Evolutionary conservation across 2,888 invertebrate species (phyloP).

Genomic region (Epirrita christyi): DNA sequence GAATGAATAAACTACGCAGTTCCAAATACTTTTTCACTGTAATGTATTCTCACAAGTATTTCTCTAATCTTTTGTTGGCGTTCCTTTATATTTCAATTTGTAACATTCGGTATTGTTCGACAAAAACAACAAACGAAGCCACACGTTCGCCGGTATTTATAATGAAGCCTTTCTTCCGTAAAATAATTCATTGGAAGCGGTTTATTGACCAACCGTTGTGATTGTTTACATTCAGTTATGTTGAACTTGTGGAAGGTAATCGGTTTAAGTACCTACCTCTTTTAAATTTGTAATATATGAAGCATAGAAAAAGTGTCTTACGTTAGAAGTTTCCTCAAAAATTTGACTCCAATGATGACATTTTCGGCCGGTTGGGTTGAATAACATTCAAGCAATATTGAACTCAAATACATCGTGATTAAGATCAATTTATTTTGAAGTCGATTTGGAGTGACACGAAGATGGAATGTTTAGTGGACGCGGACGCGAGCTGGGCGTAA

Average conservation of each 20-base stretch:
- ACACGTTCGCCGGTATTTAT: constrained; percentile 1
- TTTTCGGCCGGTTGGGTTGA: neutral
- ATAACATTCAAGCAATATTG: neutral
- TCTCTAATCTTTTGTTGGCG: constrained; percentile 19
- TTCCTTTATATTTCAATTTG: constrained; percentile 7
- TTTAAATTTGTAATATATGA: constrained; percentile 11
- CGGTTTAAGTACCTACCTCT: constrained; percentile 1
- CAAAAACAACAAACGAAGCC: constrained; percentile 14
- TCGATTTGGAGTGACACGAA: constrained; percentile 6
- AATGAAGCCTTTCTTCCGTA: constrained; percentile 21
- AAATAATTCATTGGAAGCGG: constrained; percentile 12
- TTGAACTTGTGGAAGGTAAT: constrained; percentile 20
- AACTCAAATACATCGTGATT: neutral
- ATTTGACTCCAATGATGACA: too few species aligned
- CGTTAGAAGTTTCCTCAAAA: neutral
- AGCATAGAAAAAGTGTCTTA: neutral
- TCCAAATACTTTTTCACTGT: neutral
- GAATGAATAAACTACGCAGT: constrained; percentile 16
- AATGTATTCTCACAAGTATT: constrained; percentile 7
- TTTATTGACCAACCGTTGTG: constrained; percentile 16
- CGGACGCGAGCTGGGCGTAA: constrained; percentile 56
- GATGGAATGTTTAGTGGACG: constrained; percentile 8
- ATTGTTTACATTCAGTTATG: constrained; percentile 19
- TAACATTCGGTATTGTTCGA: constrained; percentile 10
- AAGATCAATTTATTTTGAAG: constrained; percentile 5